phyloP scores from a whole-genome alignment of 2,797 vertebrate genomes.

The Bradypus variegatus region DNA sequence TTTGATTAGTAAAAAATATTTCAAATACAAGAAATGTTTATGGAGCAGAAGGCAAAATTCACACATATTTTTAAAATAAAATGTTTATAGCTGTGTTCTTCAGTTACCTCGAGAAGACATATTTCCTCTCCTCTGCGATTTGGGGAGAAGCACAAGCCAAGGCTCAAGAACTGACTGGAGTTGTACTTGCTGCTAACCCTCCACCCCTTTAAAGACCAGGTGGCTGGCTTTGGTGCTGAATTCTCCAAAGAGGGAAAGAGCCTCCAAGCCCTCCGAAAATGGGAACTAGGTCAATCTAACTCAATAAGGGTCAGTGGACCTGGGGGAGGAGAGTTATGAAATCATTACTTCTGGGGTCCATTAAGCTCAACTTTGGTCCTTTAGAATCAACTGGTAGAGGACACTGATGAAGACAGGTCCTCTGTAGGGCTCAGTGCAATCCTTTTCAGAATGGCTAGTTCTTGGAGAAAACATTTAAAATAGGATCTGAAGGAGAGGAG shows the following conservation, averaged over 20 bases:
- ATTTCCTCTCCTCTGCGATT: background rate
- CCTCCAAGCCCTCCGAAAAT: accelerated
- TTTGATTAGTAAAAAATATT: background rate
- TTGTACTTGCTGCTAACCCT: background rate
- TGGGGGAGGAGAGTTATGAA: accelerated
- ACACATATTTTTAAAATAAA: background rate
- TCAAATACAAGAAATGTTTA: accelerated
- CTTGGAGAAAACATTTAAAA: background rate
- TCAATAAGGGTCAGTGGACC: accelerated
- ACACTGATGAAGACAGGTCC: accelerated
- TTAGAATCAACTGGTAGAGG: background rate
- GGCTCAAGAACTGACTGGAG: accelerated
- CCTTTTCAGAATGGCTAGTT: too few relatives aligned
- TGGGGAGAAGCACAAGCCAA: background rate
- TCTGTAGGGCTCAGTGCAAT: accelerated
- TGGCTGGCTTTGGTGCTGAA: background rate
- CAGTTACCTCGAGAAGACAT: accelerated
- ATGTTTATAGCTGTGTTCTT: background rate
- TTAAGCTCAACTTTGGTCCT: too few relatives aligned
- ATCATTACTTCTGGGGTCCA: background rate
- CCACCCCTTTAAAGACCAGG: background rate
- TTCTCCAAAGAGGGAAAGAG: accelerated
- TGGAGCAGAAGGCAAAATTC: background rate
- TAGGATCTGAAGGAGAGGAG: accelerated
- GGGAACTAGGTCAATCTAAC: accelerated